A percentile compares a stretch with the other conserved stretches of the same genome.
These are phyloP conservation scores for Phenganax stokvisi DNA, from an alignment of 92 coral and sea anemone genomes.

Conservation along the genomic window DNA sequence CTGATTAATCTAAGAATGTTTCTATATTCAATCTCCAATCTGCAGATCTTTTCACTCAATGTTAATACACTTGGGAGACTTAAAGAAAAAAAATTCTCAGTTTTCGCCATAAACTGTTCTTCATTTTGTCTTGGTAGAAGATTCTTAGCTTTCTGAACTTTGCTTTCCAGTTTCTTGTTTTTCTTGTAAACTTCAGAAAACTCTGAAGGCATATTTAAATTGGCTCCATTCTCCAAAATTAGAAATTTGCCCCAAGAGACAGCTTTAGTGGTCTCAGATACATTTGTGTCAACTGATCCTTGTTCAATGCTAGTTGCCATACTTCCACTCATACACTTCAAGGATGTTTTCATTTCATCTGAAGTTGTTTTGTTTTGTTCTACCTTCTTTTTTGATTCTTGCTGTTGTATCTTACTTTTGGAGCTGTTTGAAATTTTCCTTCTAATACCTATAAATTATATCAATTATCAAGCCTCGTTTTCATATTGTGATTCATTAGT, in stretches of 20 bases:
- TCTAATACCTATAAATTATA: background rate
- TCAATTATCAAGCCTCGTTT: too few species aligned
- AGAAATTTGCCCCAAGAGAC: slow-evolving; percentile 2
- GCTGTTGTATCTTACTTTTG: background rate
- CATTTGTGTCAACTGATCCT: background rate
- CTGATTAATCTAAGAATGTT: background rate
- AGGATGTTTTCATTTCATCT: background rate
- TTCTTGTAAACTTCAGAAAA: slow-evolving; percentile 4
- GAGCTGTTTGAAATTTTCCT: background rate
- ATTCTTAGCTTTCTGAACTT: background rate
- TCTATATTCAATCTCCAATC: slow-evolving; percentile 16
- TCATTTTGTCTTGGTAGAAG: background rate
- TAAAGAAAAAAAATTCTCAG: slow-evolving; percentile 4
- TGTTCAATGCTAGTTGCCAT: background rate
- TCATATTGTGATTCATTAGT: too few species aligned
- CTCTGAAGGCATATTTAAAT: background rate
- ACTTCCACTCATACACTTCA: background rate
- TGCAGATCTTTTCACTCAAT: background rate
- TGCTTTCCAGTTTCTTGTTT: slow-evolving; percentile 4
- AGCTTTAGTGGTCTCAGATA: background rate
- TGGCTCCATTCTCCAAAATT: slow-evolving; percentile 21
- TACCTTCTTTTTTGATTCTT: background rate
- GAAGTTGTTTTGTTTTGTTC: background rate
- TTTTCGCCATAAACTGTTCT: background rate
- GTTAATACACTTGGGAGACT: background rate